Evolutionary conservation across 1,140 invertebrate species (phyloP).

Genomic region (Drosophila sproati): DNA sequence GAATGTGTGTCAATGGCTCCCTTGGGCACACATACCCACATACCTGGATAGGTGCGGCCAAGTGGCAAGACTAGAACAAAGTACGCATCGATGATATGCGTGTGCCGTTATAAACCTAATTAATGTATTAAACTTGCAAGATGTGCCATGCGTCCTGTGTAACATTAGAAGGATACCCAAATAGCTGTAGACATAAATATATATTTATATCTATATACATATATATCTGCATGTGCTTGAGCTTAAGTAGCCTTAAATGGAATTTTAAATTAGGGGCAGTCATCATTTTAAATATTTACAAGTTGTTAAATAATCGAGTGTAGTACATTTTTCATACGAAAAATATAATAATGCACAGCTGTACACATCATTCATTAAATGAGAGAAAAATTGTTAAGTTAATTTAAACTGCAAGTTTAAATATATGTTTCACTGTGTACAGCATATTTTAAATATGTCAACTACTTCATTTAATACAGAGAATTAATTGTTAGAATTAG

Average conservation of each 20-base stretch:
- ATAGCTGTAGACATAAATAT: not conserved
- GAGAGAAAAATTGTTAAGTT: too few species aligned
- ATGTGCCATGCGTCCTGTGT: conserved; percentile 38
- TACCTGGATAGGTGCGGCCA: not conserved
- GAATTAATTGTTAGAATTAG: too few species aligned
- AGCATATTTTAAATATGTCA: too few species aligned
- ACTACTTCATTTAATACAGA: too few species aligned
- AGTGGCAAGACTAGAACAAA: not conserved
- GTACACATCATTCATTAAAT: too few species aligned
- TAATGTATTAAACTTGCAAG: conserved; percentile 78
- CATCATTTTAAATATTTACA: too few species aligned
- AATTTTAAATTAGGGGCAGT: too few species aligned
- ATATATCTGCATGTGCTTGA: not conserved
- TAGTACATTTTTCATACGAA: too few species aligned
- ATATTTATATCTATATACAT: not conserved
- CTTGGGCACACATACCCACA: conserved; percentile 26
- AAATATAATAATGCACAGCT: too few species aligned
- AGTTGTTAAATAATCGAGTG: too few species aligned
- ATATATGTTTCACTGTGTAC: too few species aligned
- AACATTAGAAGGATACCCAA: conserved; percentile 15
- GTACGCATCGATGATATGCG: conserved; percentile 48
- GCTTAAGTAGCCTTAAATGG: not conserved
- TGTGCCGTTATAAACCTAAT: conserved; percentile 71
- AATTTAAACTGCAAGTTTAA: too few species aligned
- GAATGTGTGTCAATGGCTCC: conserved; percentile 77